A percentile compares a stretch with the other conserved stretches of the same genome.
Conservation (phyloP, 1,140 invertebrate genomes). For the Kradibia gibbosae region DNA sequence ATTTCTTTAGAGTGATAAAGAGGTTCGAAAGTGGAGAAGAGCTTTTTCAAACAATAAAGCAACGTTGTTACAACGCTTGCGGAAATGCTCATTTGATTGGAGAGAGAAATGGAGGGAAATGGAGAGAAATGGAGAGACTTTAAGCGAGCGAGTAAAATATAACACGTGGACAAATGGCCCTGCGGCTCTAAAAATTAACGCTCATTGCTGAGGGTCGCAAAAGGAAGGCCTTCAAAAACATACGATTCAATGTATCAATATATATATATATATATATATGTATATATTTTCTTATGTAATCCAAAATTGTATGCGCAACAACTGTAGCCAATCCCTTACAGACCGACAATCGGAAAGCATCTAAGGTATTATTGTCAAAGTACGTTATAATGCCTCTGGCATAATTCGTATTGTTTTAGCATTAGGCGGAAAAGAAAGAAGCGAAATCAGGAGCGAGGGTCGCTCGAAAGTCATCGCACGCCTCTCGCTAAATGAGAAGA, state of each 20-base stretch:
- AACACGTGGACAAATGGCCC: conserved; percentile 24
- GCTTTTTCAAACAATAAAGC: conserved; percentile 48
- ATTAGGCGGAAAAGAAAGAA: conserved; percentile 30
- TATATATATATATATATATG: too few relatives aligned
- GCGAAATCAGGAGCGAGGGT: conserved; percentile 17
- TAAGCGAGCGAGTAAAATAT: conserved; percentile 40
- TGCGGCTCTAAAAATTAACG: conserved; percentile 37
- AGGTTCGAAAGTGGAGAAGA: neutral
- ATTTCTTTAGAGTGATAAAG: conserved; percentile 43
- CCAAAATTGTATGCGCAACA: neutral
- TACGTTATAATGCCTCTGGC: neutral
- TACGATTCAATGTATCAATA: conserved; percentile 12
- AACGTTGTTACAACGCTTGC: conserved; percentile 44
- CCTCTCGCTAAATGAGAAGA: conserved; percentile 8
- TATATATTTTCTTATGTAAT: too few relatives aligned
- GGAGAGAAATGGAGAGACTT: conserved; percentile 3
- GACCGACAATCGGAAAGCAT: neutral
- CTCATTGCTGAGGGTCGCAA: conserved; percentile 6
- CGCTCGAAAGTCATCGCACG: conserved; percentile 12
- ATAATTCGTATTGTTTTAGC: neutral
- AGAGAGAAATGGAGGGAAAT: conserved; percentile 11
- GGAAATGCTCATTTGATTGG: conserved; percentile 45
- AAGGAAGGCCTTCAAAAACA: conserved; percentile 15
- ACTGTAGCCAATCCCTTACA: neutral
- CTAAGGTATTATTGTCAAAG: too few relatives aligned